Conservation (phyloP, 2,888 invertebrate species). For the Amitus sp. region DNA sequence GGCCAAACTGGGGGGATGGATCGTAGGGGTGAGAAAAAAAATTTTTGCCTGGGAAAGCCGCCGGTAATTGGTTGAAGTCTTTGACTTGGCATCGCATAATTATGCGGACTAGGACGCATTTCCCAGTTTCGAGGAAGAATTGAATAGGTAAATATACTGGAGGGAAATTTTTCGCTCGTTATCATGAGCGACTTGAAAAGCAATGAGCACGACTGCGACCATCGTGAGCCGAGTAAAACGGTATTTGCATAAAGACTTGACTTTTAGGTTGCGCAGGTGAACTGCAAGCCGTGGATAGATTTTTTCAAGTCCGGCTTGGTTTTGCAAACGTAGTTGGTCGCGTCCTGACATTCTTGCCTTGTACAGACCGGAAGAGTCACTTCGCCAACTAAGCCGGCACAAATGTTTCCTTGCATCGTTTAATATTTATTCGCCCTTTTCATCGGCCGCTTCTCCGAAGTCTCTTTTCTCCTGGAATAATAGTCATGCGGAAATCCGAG, state of each 20-base stretch:
- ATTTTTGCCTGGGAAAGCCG: no score
- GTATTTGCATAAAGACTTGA: constrained; percentile 45
- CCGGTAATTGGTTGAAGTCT: no score
- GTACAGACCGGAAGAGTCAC: constrained; percentile 46
- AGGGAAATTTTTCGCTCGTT: constrained; percentile 36
- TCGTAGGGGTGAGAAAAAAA: no score
- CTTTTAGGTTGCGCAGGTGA: constrained; percentile 48
- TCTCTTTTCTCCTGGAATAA: no score
- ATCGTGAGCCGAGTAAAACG: constrained; percentile 17
- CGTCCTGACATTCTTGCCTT: constrained; percentile 16
- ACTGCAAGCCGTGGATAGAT: constrained; percentile 52
- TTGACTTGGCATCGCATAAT: no score
- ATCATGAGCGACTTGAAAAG: constrained; percentile 28
- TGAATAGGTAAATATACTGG: neutral
- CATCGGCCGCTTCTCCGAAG: no score
- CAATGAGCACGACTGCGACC: constrained; percentile 28
- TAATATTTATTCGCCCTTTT: no score
- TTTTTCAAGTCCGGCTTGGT: constrained; percentile 31
- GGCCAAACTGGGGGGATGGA: no score
- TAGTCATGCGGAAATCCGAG: no score
- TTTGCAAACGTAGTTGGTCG: neutral
- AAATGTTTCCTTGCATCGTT: no score
- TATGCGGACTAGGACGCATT: neutral
- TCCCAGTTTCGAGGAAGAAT: neutral
- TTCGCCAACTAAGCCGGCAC: constrained; percentile 21